Evolutionary conservation across 2,888 invertebrate species (phyloP).

Genomic region (Digitonthophagus gazella): DNA sequence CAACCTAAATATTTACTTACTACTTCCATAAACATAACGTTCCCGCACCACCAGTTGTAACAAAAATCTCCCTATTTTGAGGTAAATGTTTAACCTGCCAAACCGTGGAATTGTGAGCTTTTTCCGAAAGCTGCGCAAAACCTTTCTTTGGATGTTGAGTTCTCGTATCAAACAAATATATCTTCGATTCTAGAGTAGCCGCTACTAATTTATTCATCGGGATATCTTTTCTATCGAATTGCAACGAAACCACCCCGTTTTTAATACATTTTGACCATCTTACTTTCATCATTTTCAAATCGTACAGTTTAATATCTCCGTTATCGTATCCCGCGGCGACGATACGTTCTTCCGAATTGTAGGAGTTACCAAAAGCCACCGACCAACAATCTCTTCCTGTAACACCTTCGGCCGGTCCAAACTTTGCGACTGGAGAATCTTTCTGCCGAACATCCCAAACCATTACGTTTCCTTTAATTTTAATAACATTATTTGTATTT

Average conservation of each 20-base stretch:
- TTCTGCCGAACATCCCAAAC: slow-evolving; percentile 95
- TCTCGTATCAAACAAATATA: slow-evolving; percentile 84
- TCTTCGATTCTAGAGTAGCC: slow-evolving; percentile 87
- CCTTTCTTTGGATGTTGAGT: slow-evolving; percentile 86
- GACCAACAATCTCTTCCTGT: slow-evolving; percentile 87
- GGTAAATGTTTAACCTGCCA: slow-evolving; percentile 89
- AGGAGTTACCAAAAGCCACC: slow-evolving; percentile 89
- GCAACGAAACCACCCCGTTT: slow-evolving; percentile 84
- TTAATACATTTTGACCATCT: slow-evolving; percentile 90
- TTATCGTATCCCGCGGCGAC: slow-evolving; percentile 94
- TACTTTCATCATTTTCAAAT: slow-evolving; percentile 77
- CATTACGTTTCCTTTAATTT: slow-evolving; percentile 71
- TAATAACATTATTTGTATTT: background rate
- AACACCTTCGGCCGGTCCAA: slow-evolving; percentile 73
- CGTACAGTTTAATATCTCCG: slow-evolving; percentile 93
- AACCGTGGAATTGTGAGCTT: slow-evolving; percentile 70
- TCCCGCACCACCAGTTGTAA: slow-evolving; percentile 88
- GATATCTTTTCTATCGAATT: slow-evolving; percentile 92
- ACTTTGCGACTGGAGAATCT: slow-evolving; percentile 83
- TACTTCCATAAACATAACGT: slow-evolving; percentile 95
- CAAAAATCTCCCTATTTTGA: slow-evolving; percentile 90
- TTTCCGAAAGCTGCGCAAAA: slow-evolving; percentile 65
- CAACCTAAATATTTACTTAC: slow-evolving; percentile 59
- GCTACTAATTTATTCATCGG: slow-evolving; percentile 92
- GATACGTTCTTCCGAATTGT: slow-evolving; percentile 79